Percentiles rank a stretch among this genome's conserved stretches.
These are phyloP conservation scores for Opisthograptis luteolata DNA, from an alignment of 2,888 invertebrate species.

Conservation along the genomic window DNA sequence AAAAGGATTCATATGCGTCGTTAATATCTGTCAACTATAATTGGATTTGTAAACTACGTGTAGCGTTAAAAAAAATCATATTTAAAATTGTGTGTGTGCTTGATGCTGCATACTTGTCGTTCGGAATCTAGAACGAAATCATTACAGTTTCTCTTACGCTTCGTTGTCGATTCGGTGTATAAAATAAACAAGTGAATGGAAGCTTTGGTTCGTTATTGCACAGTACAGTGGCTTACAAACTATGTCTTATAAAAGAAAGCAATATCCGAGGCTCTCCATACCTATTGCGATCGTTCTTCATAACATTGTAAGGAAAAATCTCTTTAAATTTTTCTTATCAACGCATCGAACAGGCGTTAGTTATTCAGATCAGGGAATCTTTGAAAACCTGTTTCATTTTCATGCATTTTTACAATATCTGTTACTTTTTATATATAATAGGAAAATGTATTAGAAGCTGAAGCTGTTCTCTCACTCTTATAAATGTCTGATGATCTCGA, in stretches of 20 bases:
- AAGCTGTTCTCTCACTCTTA: not conserved
- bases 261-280: constrained; percentile 60
- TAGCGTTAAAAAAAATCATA: no score
- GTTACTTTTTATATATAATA: constrained; percentile 38
- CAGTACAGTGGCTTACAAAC: not conserved
- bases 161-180: no score
- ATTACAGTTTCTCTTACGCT: no score
- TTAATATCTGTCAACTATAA: no score
- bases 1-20: no score
- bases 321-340: constrained; percentile 78
- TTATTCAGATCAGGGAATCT: constrained; percentile 78
- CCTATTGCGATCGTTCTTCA: constrained; percentile 58
- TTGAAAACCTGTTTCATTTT: constrained; percentile 75
- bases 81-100: no score
- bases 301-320: constrained; percentile 59
- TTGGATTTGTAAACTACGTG: no score
- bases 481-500: no score
- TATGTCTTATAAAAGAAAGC: constrained; percentile 56
- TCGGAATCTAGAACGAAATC: no score
- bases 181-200: no score
- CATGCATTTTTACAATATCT: constrained; percentile 73
- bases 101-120: no score
- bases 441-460: no score
- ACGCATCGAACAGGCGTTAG: constrained; percentile 74
- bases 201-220: constrained; percentile 11